phyloP scores from a whole-genome alignment of 2,888 invertebrate species.

The Pseudococcus jackbeardsleyi region DNA sequence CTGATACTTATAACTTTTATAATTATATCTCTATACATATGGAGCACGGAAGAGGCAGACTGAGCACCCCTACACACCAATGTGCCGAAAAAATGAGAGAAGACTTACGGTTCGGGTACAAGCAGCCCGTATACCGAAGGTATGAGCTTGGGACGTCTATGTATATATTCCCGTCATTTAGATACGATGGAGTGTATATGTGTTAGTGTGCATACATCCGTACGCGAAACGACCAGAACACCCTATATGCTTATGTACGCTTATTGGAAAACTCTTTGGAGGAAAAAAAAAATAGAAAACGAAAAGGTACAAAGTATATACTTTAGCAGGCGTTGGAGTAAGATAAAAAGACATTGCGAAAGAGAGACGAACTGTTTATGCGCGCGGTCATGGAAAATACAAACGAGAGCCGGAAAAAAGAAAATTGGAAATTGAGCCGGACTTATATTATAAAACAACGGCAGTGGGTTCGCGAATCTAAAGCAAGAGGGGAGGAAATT shows the following conservation, averaged over 20 bases:
- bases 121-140: conserved; percentile 32
- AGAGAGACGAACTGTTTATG: conserved; percentile 62
- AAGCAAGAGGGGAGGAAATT: conserved; percentile 53
- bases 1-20: conserved; percentile 43
- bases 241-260: conserved; percentile 51
- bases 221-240: conserved; percentile 47
- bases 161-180: conserved; percentile 57
- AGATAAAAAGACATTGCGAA: conserved; percentile 58
- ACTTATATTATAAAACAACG: conserved; percentile 63
- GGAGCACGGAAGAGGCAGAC: background rate
- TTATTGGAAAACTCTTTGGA: conserved; percentile 60
- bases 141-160: conserved; percentile 45
- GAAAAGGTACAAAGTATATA: conserved; percentile 36
- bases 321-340: conserved; percentile 28
- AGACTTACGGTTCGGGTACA: conserved; percentile 48
- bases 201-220: conserved; percentile 55
- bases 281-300: conserved; percentile 44
- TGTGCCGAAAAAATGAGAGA: conserved; percentile 44
- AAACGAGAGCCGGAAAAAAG: conserved; percentile 56
- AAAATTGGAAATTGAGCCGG: conserved; percentile 65
- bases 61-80: conserved; percentile 25
- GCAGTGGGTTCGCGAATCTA: conserved; percentile 45
- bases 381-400: conserved; percentile 61
- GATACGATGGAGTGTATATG: conserved; percentile 36
- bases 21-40: conserved; percentile 24